Percentiles rank a stretch among this genome's conserved stretches.
phyloP scores from a whole-genome alignment of 2,888 invertebrate genomes.

The Eupithecia pulchellata region DNA sequence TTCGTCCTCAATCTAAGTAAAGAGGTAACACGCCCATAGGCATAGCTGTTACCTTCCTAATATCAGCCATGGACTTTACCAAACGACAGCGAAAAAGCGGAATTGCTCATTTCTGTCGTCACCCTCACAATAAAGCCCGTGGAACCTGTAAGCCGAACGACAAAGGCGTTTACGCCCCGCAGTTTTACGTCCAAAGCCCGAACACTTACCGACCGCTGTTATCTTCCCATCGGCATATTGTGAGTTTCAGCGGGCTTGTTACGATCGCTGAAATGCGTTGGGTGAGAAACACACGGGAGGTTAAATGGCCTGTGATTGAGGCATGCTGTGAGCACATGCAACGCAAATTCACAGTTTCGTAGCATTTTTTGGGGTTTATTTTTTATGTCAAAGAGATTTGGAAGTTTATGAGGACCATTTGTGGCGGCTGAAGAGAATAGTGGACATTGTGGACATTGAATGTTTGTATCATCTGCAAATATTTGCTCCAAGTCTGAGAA shows the following conservation, averaged over 20 bases:
- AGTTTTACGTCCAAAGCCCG: conserved; percentile 68
- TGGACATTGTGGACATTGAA: no score
- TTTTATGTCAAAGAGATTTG: neutral
- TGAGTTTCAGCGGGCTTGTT: conserved; percentile 76
- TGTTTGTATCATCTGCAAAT: neutral
- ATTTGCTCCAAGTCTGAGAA: neutral
- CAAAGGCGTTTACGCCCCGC: conserved; percentile 48
- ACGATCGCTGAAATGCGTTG: conserved; percentile 61
- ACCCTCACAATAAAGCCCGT: conserved; percentile 32
- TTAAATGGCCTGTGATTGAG: conserved; percentile 24
- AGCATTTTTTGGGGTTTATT: neutral
- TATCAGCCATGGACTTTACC: conserved; percentile 1
- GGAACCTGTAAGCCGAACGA: conserved; percentile 30
- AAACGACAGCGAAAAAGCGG: conserved; percentile 17
- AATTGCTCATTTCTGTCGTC: conserved; percentile 16
- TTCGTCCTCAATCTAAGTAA: neutral
- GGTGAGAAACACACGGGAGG: conserved; percentile 54
- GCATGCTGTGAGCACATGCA: neutral
- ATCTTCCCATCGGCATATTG: conserved; percentile 82
- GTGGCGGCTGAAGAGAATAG: no score
- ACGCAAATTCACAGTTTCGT: neutral
- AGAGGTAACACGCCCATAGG: neutral
- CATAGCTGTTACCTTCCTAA: conserved; percentile 10
- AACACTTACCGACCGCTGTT: conserved; percentile 72
- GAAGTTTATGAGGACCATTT: neutral